These are phyloP conservation scores for Ellobius talpinus DNA, from an alignment of 2,113 vertebrate species.

Conservation along the genomic window DNA sequence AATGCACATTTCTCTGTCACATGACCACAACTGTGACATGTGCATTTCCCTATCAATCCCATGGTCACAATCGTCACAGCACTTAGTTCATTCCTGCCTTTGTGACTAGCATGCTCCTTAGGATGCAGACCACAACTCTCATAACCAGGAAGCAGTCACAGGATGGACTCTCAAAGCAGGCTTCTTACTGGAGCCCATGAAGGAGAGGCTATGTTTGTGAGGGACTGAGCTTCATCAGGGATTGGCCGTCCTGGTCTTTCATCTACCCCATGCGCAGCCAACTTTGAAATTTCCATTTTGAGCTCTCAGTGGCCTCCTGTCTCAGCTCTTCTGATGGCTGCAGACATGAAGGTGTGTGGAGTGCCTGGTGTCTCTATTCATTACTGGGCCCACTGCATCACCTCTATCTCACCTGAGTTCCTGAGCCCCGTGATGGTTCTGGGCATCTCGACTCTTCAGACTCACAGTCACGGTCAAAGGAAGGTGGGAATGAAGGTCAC, in stretches of 20 bases:
- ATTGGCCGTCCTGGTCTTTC: accelerated
- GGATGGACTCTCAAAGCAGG: neutral
- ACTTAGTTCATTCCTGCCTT: accelerated
- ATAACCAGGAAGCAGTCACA: neutral
- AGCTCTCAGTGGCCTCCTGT: accelerated
- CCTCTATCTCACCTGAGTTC: accelerated
- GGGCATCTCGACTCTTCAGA: accelerated
- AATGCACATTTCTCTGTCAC: accelerated
- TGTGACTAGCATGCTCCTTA: neutral
- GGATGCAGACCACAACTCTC: accelerated
- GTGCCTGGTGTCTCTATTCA: accelerated
- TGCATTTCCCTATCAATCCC: neutral
- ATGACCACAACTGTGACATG: accelerated
- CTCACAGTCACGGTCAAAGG: too few relatives aligned
- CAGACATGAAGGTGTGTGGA: too few relatives aligned
- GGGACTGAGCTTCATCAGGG: neutral
- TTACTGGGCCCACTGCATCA: accelerated
- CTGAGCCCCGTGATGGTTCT: neutral
- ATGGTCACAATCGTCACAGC: accelerated
- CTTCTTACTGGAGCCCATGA: neutral
- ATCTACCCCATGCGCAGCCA: accelerated
- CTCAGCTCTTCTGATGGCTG: accelerated
- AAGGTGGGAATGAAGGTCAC: too few relatives aligned
- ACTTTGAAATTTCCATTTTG: neutral
- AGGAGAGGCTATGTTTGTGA: accelerated